Percentiles rank a stretch among this genome's conserved stretches.
Conservation (phyloP, 2,888 invertebrate species). For the Auanema freiburgensis region DNA sequence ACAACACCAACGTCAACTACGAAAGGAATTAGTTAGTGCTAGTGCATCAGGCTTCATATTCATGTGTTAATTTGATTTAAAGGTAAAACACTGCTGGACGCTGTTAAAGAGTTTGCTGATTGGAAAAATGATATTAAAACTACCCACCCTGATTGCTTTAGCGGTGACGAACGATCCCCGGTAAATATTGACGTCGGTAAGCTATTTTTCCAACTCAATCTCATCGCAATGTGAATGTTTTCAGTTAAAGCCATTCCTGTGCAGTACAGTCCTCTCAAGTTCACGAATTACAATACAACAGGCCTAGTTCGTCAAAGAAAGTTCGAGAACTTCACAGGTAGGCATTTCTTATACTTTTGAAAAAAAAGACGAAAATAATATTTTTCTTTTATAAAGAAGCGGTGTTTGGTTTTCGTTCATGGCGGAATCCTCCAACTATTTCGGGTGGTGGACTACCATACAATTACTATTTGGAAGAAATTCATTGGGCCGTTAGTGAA, state of each 20-base stretch:
- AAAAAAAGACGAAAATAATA: too few relatives aligned
- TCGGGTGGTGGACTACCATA: neutral
- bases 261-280: neutral
- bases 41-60: too few relatives aligned
- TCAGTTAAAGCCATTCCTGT: neutral
- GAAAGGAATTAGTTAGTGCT: too few relatives aligned
- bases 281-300: neutral
- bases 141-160: neutral
- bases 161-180: neutral
- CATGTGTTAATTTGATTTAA: too few relatives aligned
- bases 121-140: neutral
- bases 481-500: neutral
- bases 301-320: neutral
- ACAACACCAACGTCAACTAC: too few relatives aligned
- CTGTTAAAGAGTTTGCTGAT: neutral
- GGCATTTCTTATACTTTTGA: neutral
- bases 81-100: too few relatives aligned
- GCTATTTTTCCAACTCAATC: neutral
- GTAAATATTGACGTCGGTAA: conserved; percentile 3
- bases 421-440: neutral
- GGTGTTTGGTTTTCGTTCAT: neutral
- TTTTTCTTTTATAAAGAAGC: neutral
- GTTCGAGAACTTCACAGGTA: neutral
- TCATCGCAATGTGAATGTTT: neutral
- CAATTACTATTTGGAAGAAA: neutral